Base-by-base conservation (phyloP, 2,113 vertebrate genomes). In the Pituophis catenifer region DNA sequence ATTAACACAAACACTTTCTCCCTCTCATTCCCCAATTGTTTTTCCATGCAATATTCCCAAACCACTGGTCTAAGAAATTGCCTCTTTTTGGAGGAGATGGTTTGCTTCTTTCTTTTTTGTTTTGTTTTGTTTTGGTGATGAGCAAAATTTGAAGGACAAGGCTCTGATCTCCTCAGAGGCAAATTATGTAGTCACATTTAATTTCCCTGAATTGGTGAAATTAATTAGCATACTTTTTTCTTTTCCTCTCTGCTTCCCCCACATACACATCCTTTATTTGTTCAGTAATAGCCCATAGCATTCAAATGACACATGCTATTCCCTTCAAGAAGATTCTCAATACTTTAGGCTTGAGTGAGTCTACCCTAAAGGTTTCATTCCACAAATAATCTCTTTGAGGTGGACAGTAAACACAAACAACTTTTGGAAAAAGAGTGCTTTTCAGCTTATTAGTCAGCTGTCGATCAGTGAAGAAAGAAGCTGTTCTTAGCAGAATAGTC, bases 61-160 rank as follows among this genome's bases (percentile, higher is more conserved):
- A 52, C 90, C 92, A 93, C 75, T 93, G 92, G 54, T 93, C 70
- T 90, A 90, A 93, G 70, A 93, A 93, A 93, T 90, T 93, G 70
- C 44, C 29, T 86, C 24, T 38, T 93, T 89, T 48, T 7, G 65
- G 23, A 9, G 29, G 65, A n/a, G 29, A 13, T 70, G 12, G 5
- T 70, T 70, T n/a, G 29, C 65, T 70, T 70, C 29, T 59, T 1
- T 10, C 12, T 54, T 2, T 15, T 3, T 33, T 81, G 15, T 38
- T 81, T 81, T 19, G n/a, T 52, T 62, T 65, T 89, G 50, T 90
- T 58, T 52, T 90, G 65, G 44, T 90, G 92, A 93, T 90, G 89
- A 90, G 44, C 29, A 93, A 86, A 93, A 86, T 59, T 29, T 90
- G 89, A 93, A 86, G 92, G 65, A 86, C 26, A 86, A 90, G 89